Evolutionary conservation across 2,113 vertebrate genomes (phyloP), one percentile per base, ranked within the genome.

Genomic region (Nothoprocta perdicaria): DNA sequence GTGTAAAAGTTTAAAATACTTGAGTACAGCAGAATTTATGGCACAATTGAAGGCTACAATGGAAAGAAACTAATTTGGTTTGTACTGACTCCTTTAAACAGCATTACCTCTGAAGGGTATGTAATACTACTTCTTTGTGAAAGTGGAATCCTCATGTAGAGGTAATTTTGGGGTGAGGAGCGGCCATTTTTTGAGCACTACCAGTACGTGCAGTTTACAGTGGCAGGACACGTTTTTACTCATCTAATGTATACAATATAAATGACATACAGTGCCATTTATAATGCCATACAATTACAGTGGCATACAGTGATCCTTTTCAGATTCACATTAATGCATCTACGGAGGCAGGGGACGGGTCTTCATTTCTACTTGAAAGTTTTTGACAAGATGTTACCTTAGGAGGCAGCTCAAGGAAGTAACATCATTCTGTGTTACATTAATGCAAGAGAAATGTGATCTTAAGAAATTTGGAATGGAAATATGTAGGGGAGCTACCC

Each of bases 351-450:
- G 35, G 35, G 35, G 35, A 8, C 35, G 8, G 12, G 7, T 63
- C 31, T 93, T 57, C 0, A 23, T 55, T 91, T 75, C 61, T 94
- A 19, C 17, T 53, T 71, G 29, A 65, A 53, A 40, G 10, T 10
- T 33, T 90, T 45, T 16, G 29, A 16, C 24, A 65, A 31, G 27
- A 26, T 10, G 71, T 23, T 50, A 5, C 13, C 7, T 79, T 75
- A 55, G 15, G 14, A 82, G 60, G 35, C 12, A 84, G 45, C 21
- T 18, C 41, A 7, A 17, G 22, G 69, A 43, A 57, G 31, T 13
- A 33, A 3, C 35, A 12, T 48, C 7, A 3, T 26, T 78, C 53
- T 53, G 4, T 73, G 31, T n/a, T 0, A 0, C 17, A 6, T 6
- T 41, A 84, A 46, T 88, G 76, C 55, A 33, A 38, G 17, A 9